Evolutionary conservation across 2,888 invertebrate genomes (phyloP).

Genomic region (Gortyna flavago): DNA sequence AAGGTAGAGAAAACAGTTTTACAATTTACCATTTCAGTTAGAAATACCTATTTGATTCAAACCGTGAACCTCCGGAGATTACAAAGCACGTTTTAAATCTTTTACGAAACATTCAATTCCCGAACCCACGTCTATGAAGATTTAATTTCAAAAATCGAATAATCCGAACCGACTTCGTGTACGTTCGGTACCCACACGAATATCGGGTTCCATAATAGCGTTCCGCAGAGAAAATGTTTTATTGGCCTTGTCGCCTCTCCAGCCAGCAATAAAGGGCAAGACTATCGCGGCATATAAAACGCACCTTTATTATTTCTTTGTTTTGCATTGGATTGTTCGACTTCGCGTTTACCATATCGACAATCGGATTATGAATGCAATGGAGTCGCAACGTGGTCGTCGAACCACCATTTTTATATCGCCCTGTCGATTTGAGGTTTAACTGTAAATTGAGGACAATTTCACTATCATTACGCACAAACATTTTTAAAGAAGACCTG

Average conservation of each 20-base stretch:
- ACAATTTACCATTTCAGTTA: slow-evolving; percentile 9
- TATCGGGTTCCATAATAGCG: slow-evolving; percentile 79
- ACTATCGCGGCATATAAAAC: slow-evolving; percentile 73
- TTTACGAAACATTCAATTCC: slow-evolving; percentile 70
- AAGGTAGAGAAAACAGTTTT: slow-evolving; percentile 3
- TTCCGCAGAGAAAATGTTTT: slow-evolving; percentile 76
- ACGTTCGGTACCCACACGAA: slow-evolving; percentile 73
- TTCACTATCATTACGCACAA: too few species aligned
- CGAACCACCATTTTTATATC: slow-evolving; percentile 54
- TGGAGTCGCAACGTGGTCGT: slow-evolving; percentile 55
- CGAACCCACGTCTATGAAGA: slow-evolving; percentile 70
- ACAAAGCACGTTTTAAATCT: slow-evolving; percentile 67
- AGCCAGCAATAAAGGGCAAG: slow-evolving; percentile 73
- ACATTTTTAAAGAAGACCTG: too few species aligned
- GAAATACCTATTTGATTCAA: slow-evolving; percentile 40
- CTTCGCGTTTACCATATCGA: slow-evolving; percentile 66
- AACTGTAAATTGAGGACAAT: slow-evolving; percentile 34
- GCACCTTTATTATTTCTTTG: slow-evolving; percentile 75
- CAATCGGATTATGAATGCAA: slow-evolving; percentile 66
- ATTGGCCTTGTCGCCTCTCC: slow-evolving; percentile 75
- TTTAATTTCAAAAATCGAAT: slow-evolving; percentile 78
- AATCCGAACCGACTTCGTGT: slow-evolving; percentile 67
- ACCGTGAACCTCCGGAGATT: slow-evolving; percentile 57
- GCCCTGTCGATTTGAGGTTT: slow-evolving; percentile 46
- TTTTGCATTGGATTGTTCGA: slow-evolving; percentile 68